Conservation (phyloP, 2,888 invertebrate genomes). For the Frankliniella fusca region DNA sequence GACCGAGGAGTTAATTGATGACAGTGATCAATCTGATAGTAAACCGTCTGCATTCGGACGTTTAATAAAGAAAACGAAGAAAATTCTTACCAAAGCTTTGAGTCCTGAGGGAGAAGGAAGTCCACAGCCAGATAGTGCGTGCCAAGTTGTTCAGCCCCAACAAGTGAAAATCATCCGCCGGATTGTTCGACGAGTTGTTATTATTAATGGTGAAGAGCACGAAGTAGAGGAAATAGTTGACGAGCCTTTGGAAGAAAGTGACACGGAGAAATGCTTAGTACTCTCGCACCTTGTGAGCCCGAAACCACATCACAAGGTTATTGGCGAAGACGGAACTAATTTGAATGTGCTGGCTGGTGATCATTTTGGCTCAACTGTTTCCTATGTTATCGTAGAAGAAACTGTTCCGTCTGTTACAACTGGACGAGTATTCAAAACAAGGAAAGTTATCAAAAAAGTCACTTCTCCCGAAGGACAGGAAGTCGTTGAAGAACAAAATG, state of each 20-base stretch:
- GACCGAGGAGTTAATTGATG: conserved; percentile 41
- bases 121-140: conserved; percentile 28
- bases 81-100: background rate
- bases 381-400: background rate
- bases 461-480: background rate
- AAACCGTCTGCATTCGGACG: conserved; percentile 33
- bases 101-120: conserved; percentile 36
- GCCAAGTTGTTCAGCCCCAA: background rate
- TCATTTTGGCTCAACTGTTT: background rate
- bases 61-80: background rate
- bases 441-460: background rate
- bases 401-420: background rate
- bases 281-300: conserved; percentile 6
- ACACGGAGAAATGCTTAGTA: background rate
- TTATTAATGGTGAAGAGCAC: conserved; percentile 68
- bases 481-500: background rate
- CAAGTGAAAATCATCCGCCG: conserved; percentile 64
- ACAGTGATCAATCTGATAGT: conserved; percentile 46
- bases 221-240: background rate
- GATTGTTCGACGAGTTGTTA: conserved; percentile 68
- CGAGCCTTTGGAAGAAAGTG: background rate
- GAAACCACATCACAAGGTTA: background rate
- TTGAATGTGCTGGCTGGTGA: background rate
- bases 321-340: conserved; percentile 17
- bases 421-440: background rate